These are phyloP conservation scores for Neotragus pygmaeus DNA, from an alignment of 2,113 vertebrate species.

Conservation along the genomic window DNA sequence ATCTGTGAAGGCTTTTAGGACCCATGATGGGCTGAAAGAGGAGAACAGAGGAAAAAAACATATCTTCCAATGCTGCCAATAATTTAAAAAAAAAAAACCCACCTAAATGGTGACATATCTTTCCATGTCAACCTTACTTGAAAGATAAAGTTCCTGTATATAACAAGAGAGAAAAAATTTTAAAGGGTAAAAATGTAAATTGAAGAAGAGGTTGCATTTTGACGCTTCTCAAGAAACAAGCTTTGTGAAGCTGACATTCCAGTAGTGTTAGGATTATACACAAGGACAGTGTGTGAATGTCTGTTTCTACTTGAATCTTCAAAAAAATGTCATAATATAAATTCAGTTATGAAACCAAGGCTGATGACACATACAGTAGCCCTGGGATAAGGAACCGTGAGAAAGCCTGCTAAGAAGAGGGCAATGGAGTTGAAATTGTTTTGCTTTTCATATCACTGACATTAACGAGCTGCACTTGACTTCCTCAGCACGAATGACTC, in stretches of 20 bases:
- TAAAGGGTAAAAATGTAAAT: background rate
- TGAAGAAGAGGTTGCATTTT: background rate
- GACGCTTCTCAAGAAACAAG: background rate
- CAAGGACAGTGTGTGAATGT: rapidly evolving
- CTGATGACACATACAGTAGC: rapidly evolving
- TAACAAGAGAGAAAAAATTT: background rate
- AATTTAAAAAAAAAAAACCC: background rate
- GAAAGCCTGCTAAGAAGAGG: background rate
- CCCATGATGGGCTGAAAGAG: too few relatives aligned
- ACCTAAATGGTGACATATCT: background rate
- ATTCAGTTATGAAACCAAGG: background rate
- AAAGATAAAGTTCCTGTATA: background rate
- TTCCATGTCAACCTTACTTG: background rate
- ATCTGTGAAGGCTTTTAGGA: background rate
- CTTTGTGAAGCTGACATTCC: background rate
- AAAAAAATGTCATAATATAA: background rate
- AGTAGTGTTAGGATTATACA: background rate
- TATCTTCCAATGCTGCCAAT: background rate
- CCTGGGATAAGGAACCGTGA: background rate
- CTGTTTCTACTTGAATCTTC: background rate
- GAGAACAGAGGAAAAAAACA: background rate
- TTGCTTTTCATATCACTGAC: background rate
- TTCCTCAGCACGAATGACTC: background rate
- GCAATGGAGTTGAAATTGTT: rapidly evolving
- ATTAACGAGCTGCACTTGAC: background rate